phyloP scores from a whole-genome alignment of 1,140 invertebrate species.

The Rhagoletis zephyria region DNA sequence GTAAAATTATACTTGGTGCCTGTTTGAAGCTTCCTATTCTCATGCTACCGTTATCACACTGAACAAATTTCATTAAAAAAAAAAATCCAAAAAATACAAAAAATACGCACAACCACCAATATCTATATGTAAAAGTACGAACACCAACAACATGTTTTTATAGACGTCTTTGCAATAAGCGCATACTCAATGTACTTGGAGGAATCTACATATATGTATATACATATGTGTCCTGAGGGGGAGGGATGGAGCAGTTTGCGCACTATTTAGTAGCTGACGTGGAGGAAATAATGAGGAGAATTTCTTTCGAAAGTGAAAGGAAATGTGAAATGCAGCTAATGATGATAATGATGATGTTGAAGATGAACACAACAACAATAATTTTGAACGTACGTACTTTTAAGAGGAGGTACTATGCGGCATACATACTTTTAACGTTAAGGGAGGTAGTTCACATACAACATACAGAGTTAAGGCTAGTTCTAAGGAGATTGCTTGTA shows the following conservation, averaged over 20 bases:
- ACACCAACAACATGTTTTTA: not conserved
- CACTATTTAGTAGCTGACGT: not conserved
- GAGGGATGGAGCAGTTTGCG: not conserved
- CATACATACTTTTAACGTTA: constrained; percentile 31
- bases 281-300: not conserved
- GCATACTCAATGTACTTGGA: too few relatives aligned
- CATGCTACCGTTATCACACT: not conserved
- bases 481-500: constrained; percentile 54
- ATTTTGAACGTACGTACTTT: not conserved
- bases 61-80: not conserved
- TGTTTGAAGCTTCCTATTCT: constrained; percentile 54
- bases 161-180: too few relatives aligned
- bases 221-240: not conserved
- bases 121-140: not conserved
- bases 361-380: not conserved
- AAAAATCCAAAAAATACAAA: not conserved
- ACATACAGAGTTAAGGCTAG: constrained; percentile 62
- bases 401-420: not conserved
- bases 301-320: not conserved
- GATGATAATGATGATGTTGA: not conserved
- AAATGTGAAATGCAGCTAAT: not conserved
- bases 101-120: not conserved
- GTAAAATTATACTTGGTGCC: constrained; percentile 62
- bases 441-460: constrained; percentile 56
- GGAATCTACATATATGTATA: not conserved